These are phyloP conservation scores for Amblyjoppa proteus DNA, from an alignment of 2,888 invertebrate species.

Conservation along the genomic window DNA sequence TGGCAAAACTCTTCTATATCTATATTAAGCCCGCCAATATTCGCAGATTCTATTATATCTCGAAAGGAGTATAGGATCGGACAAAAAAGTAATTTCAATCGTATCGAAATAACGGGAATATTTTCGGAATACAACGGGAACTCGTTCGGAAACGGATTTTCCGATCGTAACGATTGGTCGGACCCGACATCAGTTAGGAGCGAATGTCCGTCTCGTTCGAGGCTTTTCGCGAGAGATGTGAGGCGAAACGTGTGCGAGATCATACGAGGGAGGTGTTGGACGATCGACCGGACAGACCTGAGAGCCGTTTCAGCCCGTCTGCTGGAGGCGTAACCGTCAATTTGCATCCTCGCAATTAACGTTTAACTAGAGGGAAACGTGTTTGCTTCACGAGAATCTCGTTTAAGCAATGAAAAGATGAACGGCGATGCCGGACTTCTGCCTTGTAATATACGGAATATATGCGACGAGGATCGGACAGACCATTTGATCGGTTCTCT, in stretches of 20 bases:
- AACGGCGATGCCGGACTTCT: neutral
- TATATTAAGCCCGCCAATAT: conserved; percentile 34
- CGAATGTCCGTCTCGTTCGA: conserved; percentile 52
- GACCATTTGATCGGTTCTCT: neutral
- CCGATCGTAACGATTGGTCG: conserved; percentile 54
- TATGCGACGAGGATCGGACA: neutral
- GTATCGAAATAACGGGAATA: conserved; percentile 41
- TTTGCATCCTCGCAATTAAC: conserved; percentile 77
- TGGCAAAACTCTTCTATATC: conserved; percentile 11
- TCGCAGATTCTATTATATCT: conserved; percentile 21
- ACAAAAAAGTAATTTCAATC: conserved; percentile 36
- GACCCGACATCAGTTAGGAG: conserved; percentile 42
- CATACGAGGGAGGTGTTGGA: conserved; percentile 46
- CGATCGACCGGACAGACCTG: conserved; percentile 56
- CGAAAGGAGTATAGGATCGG: neutral
- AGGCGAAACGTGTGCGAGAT: conserved; percentile 46
- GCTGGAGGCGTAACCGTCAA: conserved; percentile 76
- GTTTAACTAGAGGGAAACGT: conserved; percentile 73
- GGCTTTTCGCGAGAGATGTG: conserved; percentile 28
- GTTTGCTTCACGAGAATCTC: conserved; percentile 66
- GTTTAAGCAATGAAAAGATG: conserved; percentile 44
- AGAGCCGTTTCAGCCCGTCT: conserved; percentile 62
- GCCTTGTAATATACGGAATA: conserved; percentile 27
- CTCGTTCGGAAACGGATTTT: conserved; percentile 50
- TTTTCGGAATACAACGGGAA: conserved; percentile 38